Evolutionary conservation across 1,140 invertebrate genomes (phyloP).

Genomic region (Artemia franciscana): DNA sequence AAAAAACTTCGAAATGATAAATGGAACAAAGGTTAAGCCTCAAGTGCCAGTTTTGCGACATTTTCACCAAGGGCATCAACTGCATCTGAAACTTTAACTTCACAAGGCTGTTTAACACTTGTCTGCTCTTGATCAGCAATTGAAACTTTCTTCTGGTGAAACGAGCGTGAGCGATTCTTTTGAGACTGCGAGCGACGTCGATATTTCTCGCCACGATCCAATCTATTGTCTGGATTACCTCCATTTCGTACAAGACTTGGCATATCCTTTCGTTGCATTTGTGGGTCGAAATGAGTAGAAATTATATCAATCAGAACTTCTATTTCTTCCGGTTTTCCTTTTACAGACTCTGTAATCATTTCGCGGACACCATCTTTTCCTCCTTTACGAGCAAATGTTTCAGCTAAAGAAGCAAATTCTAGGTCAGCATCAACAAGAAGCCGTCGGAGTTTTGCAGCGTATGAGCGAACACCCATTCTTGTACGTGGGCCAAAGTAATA

Average conservation of each 20-base stretch:
- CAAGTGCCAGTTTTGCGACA: too few species aligned
- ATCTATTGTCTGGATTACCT: background rate
- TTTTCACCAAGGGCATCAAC: too few species aligned
- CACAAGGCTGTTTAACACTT: too few species aligned
- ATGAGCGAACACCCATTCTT: background rate
- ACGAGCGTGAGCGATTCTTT: background rate
- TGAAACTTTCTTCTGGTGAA: background rate
- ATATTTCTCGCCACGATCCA: background rate
- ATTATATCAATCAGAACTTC: background rate
- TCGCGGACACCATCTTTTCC: background rate
- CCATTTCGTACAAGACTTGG: background rate
- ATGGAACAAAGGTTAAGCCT: too few species aligned
- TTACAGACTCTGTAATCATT: background rate
- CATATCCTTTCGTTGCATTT: background rate
- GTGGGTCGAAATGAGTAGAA: background rate
- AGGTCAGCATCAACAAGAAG: background rate
- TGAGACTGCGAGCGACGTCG: background rate
- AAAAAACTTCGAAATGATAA: too few species aligned
- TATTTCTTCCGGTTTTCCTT: background rate
- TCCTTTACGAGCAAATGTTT: background rate
- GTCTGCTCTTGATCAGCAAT: too few species aligned
- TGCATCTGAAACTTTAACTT: too few species aligned
- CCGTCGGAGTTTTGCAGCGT: background rate
- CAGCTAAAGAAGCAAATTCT: background rate
- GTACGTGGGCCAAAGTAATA: background rate